Evolutionary conservation across 2,113 vertebrate genomes (phyloP), one percentile per base, ranked within the genome.

Genomic region (Addax nasomaculatus): DNA sequence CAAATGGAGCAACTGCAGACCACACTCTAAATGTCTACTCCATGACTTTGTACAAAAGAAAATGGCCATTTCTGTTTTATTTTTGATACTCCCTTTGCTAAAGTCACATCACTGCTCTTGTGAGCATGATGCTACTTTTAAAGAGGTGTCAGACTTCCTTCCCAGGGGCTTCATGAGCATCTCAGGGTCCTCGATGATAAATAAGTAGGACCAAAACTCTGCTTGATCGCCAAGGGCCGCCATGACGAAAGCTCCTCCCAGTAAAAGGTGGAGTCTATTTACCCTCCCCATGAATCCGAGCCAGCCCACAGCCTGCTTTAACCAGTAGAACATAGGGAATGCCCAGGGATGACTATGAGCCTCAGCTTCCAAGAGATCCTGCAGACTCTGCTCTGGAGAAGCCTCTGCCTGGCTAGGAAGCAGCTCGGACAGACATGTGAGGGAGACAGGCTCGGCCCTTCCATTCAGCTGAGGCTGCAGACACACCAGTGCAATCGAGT

Each of bases 401-500:
- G 27, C 23, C 6, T 43, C 29, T 16, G 0, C 6, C 8, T 1
- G 3, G 14, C 17, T 7, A 2, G 6, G 4, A 5, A 5, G 30
- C 53, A 45, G 25, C 60, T 45, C 16, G 15, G 16, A 25, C 7
- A 70, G n/a, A 55, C 2, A 1, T 2, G 3, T 9, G 49, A 43
- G 30, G 47, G 27, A 6, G 2, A 51, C 21, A 0, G 5, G 15
- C 14, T 10, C 7, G 0, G 53, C 7, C 45, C 2, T 5, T 39
- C 67, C 17, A 1, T 2, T 6, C 51, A 39, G 8, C 13, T 0
- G 17, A 73, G 73, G 19, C 36, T 53, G 29, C 12, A 5, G 21
- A 11, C 27, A 3, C 5, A 2, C 0, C 4, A 23, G n/a, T 0
- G 23, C 0, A 6, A 36, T 2, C n/a, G 0, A 0, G 1, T 13